Percentiles rank a stretch among this genome's conserved stretches.
These are phyloP conservation scores for Miniopterus natalensis DNA, from an alignment of 2,113 vertebrate species.

Conservation along the genomic window DNA sequence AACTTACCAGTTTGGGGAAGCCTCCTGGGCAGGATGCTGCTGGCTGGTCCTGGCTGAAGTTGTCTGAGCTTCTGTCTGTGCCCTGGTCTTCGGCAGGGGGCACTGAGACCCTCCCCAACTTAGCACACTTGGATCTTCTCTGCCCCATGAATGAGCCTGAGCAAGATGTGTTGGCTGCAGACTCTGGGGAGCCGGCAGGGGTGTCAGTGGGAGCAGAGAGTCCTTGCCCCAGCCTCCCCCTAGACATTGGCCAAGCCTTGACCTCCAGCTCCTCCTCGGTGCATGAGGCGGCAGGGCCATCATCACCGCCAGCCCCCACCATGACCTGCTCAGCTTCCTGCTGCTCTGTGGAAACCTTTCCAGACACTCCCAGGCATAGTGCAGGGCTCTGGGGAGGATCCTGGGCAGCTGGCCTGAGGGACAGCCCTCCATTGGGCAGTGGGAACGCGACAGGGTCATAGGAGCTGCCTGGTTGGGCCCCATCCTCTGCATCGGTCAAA, in stretches of 20 bases:
- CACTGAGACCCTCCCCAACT: neutral
- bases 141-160: neutral
- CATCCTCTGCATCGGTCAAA: neutral
- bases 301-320: neutral
- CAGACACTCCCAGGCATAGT: neutral
- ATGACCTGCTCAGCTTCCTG: neutral
- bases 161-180: neutral
- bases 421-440: neutral
- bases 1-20: slow-evolving; percentile 50
- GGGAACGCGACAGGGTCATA: neutral
- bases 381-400: neutral
- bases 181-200: neutral
- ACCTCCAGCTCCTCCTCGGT: neutral
- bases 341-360: neutral
- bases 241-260: neutral
- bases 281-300: neutral
- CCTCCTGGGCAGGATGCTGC: neutral
- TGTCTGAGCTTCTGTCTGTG: neutral
- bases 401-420: neutral
- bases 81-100: neutral
- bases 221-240: neutral
- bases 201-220: neutral
- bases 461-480: neutral
- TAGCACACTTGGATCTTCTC: neutral
- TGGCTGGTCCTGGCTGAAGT: neutral